phyloP scores from a whole-genome alignment of 2,113 vertebrate species.

The Channa argus region DNA sequence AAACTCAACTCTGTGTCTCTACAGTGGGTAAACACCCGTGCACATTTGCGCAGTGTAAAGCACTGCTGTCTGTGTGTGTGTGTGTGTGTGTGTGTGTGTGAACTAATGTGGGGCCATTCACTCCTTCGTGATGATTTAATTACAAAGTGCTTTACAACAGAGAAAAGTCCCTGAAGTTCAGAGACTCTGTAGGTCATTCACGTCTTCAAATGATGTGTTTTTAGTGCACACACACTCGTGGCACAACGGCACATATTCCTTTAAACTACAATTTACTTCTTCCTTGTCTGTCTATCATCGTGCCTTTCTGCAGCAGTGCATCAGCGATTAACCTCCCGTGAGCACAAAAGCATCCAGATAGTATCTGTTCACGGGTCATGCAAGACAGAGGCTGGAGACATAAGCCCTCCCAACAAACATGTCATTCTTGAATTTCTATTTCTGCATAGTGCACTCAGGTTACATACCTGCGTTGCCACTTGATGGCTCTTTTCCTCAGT shows the following conservation, averaged over 20 bases:
- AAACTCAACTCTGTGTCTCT: constrained; percentile 50
- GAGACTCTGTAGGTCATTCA: not conserved
- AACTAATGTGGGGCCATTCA: not conserved
- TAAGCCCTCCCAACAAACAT: constrained; percentile 48
- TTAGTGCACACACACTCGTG: not conserved
- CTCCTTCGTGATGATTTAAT: constrained; percentile 20
- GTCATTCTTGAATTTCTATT: constrained; percentile 67
- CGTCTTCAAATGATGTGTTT: not conserved
- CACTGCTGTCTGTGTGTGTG: not conserved
- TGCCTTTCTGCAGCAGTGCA: constrained; percentile 23
- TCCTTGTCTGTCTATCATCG: constrained; percentile 40
- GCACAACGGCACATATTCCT: not conserved
- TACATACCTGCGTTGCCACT: constrained; percentile 52
- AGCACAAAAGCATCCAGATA: constrained; percentile 43
- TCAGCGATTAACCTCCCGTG: constrained; percentile 42
- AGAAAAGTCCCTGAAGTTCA: not conserved
- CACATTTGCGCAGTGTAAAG: constrained; percentile 12
- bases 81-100: constrained; percentile 10
- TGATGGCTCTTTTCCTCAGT: constrained; percentile 54
- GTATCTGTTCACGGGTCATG: constrained; percentile 43
- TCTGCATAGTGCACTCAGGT: constrained; percentile 49
- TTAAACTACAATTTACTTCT: constrained; percentile 7
- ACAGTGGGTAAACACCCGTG: constrained; percentile 39
- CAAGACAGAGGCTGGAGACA: constrained; percentile 9
- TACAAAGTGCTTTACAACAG: not conserved